These are phyloP conservation scores for Plectropomus leopardus DNA, from an alignment of 2,113 vertebrate species.

Conservation along the genomic window DNA sequence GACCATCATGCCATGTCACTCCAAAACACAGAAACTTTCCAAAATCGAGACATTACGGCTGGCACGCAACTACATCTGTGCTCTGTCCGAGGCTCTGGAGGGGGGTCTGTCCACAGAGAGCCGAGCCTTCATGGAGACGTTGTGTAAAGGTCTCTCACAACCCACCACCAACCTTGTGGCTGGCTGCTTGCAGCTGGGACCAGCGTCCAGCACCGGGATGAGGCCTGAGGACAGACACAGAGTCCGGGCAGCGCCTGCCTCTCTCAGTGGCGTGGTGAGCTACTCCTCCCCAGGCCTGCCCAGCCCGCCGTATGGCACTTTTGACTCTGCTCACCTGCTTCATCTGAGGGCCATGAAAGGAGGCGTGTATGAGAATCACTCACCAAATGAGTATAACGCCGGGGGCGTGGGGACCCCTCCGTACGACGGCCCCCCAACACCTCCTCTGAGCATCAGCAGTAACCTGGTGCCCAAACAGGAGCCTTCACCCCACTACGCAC, in stretches of 20 bases:
- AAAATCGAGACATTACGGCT: constrained; percentile 96
- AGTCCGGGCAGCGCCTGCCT: constrained; percentile 61
- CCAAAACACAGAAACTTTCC: constrained; percentile 97
- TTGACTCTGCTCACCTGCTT: constrained; percentile 92
- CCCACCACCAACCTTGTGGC: constrained; percentile 97
- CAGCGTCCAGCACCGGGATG: constrained; percentile 78
- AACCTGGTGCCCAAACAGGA: constrained; percentile 96
- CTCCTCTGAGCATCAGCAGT: constrained; percentile 93
- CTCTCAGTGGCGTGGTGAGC: constrained; percentile 76
- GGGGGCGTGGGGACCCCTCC: constrained; percentile 88
- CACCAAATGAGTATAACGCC: constrained; percentile 83
- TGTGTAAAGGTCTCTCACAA: constrained; percentile 97
- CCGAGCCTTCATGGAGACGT: constrained; percentile 93
- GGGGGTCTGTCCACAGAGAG: constrained; percentile 91
- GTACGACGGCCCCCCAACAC: constrained; percentile 94
- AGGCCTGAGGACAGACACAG: constrained; percentile 87
- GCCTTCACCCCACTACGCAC: constrained; percentile 84
- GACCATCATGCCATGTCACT: constrained; percentile 97
- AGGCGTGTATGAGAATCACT: constrained; percentile 87
- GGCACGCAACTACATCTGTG: constrained; percentile 98
- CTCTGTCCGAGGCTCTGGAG: constrained; percentile 95
- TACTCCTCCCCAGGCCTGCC: constrained; percentile 94
- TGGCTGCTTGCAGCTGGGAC: constrained; percentile 92
- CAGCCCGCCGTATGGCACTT: constrained; percentile 93
- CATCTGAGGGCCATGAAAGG: constrained; percentile 93